Base-by-base conservation (phyloP, 2,888 invertebrate genomes). In the Agonopterix heracliana region DNA sequence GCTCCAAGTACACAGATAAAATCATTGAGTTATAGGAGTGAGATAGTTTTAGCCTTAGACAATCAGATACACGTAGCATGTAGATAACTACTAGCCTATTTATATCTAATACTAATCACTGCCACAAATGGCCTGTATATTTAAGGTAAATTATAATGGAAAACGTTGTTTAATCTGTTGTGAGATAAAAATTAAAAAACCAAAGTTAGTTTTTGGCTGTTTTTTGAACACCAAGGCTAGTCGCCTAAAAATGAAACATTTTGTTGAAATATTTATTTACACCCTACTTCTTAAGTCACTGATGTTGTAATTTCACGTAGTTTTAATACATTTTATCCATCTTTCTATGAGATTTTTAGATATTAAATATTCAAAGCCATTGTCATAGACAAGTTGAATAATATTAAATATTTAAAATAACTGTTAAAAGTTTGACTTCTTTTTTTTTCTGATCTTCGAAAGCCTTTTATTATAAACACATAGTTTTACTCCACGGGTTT, bases 171-270 rank as follows among this genome's bases (percentile, higher is more conserved):
- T 41, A 41, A 60, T 66, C 68, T 74, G 76, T 80, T 80, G 78
- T 78, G 71, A 75, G 63, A 62, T 63, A 56, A 45, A 53, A 62
- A 66, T 60, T 55, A 64, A 68, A 17, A 26, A 81, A 84, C 87
- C 84, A 87, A 87, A 85, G 85, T 81, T 70, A 74, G 77, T 70
- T 62, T 68, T 74, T 68, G 79, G 77, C 66, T 76, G 80, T 81
- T 81, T 74, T 68, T 74, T 67, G 64, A 72, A 71, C 70, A 69
- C 63, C 49, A 67, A 62, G 81, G 78, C 78, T 85, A 84, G 81
- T 84, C 80, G 73, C 73, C 72, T 74, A 63, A 72, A 71, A 65
- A 71, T 77, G 68, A 75, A 74, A 13, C 51, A 56, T 67, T 65
- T 61, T 66, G 61, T 68, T 65, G 56, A 71, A 63, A 68, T 71